Percentiles rank a stretch among this genome's conserved stretches.
These are phyloP conservation scores for Lasioglossum zephyrum DNA, from an alignment of 2,888 invertebrate species.

Conservation along the genomic window DNA sequence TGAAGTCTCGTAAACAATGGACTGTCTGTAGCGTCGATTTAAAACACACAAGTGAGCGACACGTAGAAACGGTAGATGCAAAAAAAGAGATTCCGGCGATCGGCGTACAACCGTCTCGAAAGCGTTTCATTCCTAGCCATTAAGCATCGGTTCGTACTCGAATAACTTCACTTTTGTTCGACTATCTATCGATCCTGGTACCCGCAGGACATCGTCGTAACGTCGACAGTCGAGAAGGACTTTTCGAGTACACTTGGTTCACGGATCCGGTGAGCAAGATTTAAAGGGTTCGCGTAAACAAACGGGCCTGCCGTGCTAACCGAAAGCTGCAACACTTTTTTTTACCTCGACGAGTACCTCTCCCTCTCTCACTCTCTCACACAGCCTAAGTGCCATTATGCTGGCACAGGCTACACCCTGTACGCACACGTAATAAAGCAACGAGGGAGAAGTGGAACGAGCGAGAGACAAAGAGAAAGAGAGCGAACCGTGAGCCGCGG, in stretches of 20 bases:
- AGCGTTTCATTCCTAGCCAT: slow-evolving; percentile 22
- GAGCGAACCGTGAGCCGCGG: slow-evolving; percentile 64
- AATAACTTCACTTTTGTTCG: slow-evolving; percentile 42
- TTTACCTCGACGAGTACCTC: slow-evolving; percentile 49
- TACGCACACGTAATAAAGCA: slow-evolving; percentile 78
- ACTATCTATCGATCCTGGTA: slow-evolving; percentile 38
- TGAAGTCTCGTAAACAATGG: not conserved
- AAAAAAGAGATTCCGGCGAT: not conserved
- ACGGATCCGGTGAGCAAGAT: slow-evolving; percentile 50
- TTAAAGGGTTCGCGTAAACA: slow-evolving; percentile 70
- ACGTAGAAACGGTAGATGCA: not conserved
- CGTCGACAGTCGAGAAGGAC: slow-evolving; percentile 19
- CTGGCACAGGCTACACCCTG: slow-evolving; percentile 76
- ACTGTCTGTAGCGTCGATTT: not conserved
- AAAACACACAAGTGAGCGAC: not conserved
- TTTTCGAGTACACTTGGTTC: slow-evolving; percentile 46
- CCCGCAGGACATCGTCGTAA: slow-evolving; percentile 54
- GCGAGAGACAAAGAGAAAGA: slow-evolving; percentile 53
- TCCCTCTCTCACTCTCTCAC: slow-evolving; percentile 63
- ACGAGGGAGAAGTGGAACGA: slow-evolving; percentile 51
- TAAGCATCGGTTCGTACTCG: slow-evolving; percentile 34
- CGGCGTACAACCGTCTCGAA: not conserved
- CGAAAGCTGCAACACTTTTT: slow-evolving; percentile 79
- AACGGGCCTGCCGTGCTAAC: slow-evolving; percentile 58
- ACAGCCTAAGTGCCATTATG: slow-evolving; percentile 81